Percentiles rank a stretch among this genome's conserved stretches.
Evolutionary conservation across 2,888 invertebrate genomes (phyloP).

Genomic region (Sinhomidia bicolor): DNA sequence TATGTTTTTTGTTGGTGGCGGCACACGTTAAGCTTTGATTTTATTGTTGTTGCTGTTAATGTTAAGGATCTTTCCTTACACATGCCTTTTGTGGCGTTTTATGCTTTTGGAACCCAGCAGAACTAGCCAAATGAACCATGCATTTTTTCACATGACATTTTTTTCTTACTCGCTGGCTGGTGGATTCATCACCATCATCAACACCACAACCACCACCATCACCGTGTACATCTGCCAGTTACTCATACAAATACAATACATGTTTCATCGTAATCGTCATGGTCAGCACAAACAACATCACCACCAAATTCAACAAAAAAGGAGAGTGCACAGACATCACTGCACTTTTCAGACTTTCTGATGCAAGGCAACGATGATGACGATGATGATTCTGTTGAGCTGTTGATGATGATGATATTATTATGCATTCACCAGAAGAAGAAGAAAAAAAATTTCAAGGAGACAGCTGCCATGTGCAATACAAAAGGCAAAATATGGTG

Average conservation of each 20-base stretch:
- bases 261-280: slow-evolving; percentile 10
- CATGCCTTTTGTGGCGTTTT: slow-evolving; percentile 27
- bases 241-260: too few species aligned
- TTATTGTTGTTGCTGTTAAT: not conserved
- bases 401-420: slow-evolving; percentile 24
- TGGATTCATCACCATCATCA: not conserved
- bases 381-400: too few species aligned
- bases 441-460: slow-evolving; percentile 11
- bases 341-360: slow-evolving; percentile 5
- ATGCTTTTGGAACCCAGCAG: slow-evolving; percentile 13
- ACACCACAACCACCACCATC: too few species aligned
- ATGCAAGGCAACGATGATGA: not conserved
- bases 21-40: slow-evolving; percentile 46
- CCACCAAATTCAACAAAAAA: not conserved
- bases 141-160: not conserved
- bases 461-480: slow-evolving; percentile 33
- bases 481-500: slow-evolving; percentile 46
- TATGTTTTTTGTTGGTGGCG: slow-evolving; percentile 43
- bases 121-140: slow-evolving; percentile 21
- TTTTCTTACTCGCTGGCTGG: not conserved
- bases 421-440: slow-evolving; percentile 4
- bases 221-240: slow-evolving; percentile 34
- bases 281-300: not conserved
- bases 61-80: not conserved
- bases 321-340: not conserved